A percentile compares a stretch with the other conserved stretches of the same genome.
Evolutionary conservation across 2,888 invertebrate species (phyloP).

Genomic region (Eustalomyia histrio): DNA sequence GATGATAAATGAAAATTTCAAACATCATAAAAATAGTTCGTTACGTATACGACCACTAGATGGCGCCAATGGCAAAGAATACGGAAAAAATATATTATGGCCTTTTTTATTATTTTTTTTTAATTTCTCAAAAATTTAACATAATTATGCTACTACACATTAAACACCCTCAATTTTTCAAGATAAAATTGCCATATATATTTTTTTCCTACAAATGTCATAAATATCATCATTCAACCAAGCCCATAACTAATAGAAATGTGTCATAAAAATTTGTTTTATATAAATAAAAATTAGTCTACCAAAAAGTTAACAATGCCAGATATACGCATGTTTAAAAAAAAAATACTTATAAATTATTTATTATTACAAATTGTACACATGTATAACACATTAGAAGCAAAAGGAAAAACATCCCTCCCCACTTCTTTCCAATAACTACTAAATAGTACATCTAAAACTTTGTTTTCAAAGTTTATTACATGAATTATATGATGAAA

Average conservation of each 20-base stretch:
- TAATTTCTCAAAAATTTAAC: no score
- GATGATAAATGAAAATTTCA: no score
- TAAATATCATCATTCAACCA: conserved; percentile 35
- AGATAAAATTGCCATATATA: conserved; percentile 10
- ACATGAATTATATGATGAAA: no score
- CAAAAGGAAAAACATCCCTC: conserved; percentile 21
- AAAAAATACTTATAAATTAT: conserved; percentile 62
- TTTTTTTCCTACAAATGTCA: conserved; percentile 18
- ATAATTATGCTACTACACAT: background rate
- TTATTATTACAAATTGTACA: conserved; percentile 58
- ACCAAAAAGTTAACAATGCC: conserved; percentile 34
- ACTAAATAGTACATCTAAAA: conserved; percentile 12
- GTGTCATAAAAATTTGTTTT: conserved; percentile 60
- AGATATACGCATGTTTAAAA: background rate
- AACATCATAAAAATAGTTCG: no score
- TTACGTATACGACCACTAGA: no score
- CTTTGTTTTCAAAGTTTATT: conserved; percentile 43
- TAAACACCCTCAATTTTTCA: conserved; percentile 30
- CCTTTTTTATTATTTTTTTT: no score
- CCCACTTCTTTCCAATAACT: background rate
- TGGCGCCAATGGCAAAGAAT: no score
- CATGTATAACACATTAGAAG: conserved; percentile 40
- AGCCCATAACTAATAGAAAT: conserved; percentile 50
- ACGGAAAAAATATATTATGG: no score
- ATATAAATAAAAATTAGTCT: conserved; percentile 61